Conservation (phyloP, 2,888 invertebrate genomes). For the Synanthedon andrenaeformis region DNA sequence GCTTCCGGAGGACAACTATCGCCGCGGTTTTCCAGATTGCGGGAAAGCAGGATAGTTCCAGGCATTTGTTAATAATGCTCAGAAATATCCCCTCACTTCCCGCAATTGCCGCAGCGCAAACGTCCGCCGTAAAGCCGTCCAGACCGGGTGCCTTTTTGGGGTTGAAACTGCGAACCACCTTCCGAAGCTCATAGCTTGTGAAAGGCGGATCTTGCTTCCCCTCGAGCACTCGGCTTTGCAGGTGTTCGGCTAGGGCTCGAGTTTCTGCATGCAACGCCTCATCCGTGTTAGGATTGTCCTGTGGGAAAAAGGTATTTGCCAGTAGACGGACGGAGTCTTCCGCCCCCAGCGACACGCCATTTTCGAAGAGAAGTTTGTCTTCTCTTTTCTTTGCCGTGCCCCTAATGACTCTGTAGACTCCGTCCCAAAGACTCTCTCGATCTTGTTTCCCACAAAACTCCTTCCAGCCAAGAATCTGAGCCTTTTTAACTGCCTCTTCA, state of each 20-base stretch:
- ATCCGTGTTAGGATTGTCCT: not conserved
- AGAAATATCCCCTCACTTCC: conserved; percentile 1
- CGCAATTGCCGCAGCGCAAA: conserved; percentile 2
- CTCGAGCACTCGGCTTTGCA: not conserved
- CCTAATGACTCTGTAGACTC: conserved; percentile 7
- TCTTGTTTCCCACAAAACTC: conserved; percentile 4
- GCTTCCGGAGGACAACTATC: conserved; percentile 7
- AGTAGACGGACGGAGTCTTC: not conserved
- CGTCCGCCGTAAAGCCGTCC: conserved; percentile 7
- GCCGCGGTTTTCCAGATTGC: conserved; percentile 7
- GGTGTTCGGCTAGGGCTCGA: not conserved
- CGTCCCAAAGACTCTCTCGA: conserved; percentile 9
- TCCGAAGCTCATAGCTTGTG: conserved; percentile 1
- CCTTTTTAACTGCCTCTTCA: not conserved
- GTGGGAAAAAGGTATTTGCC: conserved; percentile 1
- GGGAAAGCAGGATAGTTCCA: conserved; percentile 5
- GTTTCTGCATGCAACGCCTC: not conserved
- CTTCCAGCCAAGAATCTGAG: conserved; percentile 1
- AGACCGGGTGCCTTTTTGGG: conserved; percentile 7
- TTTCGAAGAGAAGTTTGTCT: not conserved
- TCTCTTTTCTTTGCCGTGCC: not conserved
- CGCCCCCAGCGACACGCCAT: not conserved
- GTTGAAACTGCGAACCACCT: not conserved
- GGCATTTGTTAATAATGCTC: conserved; percentile 5
- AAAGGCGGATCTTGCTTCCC: conserved; percentile 2